Evolutionary conservation across 2,888 invertebrate species (phyloP), one percentile per base, ranked within the genome.

Genomic region (Temnothorax ravouxi): DNA sequence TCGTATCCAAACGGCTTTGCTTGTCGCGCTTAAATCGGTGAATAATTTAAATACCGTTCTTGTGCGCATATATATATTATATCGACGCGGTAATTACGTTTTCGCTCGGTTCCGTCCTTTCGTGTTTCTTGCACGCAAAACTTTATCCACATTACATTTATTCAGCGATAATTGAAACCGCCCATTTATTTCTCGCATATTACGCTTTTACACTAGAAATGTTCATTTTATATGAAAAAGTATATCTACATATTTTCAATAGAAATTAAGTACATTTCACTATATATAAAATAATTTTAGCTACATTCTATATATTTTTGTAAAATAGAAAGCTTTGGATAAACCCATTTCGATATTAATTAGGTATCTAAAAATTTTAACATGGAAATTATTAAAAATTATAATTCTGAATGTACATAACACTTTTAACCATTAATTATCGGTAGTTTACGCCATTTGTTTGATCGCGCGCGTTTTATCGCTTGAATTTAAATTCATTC

Each of bases 31-130:
- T 82, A 84, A 66, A 84, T 79, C 79, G 59, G 18, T 38, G 72
- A 71, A 80, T 80, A 61, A 80, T 80, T 80, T 80, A 80, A 80
- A 80, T 80, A 59, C 13, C 72, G 21, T 80, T 80, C 47, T 80
- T 61, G 79, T 18, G 47, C 66, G 47, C 29, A 67, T 47, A 67
- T 59, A 59, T 47, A 72, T 79, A n/a, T n/a, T n/a, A n/a, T 69
- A 79, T 80, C 72, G 72, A 38, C 18, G 50, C 25, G 59, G 18
- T 80, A 59, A 80, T 80, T 80, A 72, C 72, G 72, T 80, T 80
- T 72, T 72, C 47, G 59, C 18, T 25, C 56, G 47, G 8, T 34
- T 29, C 15, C 38, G 41, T 21, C 25, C 21, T 56, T 38, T 13
- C 21, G 59, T 21, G 50, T 21, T 72, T 80, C 79, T 80, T 80